These are phyloP conservation scores for Eupithecia subfuscata DNA, from an alignment of 2,888 invertebrate species.

Conservation along the genomic window DNA sequence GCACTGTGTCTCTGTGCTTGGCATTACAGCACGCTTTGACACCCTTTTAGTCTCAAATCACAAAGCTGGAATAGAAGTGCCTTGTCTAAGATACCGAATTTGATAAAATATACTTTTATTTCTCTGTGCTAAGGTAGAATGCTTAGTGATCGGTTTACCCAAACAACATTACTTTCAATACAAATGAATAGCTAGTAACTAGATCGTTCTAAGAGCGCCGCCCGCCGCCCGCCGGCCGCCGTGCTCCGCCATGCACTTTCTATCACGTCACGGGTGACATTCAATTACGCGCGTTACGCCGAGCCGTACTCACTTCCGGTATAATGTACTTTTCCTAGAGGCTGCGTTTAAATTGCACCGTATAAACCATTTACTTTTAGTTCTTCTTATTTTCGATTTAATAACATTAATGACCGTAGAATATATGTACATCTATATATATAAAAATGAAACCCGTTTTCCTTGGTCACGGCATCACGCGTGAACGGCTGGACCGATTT, in stretches of 20 bases:
- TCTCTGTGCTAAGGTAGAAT: not conserved
- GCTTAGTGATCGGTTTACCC: not conserved
- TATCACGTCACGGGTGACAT: not conserved
- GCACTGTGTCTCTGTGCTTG: not conserved
- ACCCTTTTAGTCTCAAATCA: not conserved
- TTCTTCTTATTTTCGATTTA: not conserved
- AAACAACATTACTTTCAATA: not conserved
- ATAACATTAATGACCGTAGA: too few relatives aligned
- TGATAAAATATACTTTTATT: not conserved
- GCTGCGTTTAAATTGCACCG: not conserved
- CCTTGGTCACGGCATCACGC: too few relatives aligned
- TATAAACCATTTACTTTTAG: not conserved
- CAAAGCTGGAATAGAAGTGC: not conserved
- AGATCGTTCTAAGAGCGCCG: not conserved
- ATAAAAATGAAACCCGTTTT: too few relatives aligned
- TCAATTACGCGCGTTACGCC: slow-evolving; percentile 4
- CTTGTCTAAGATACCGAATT: not conserved
- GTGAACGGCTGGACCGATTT: too few relatives aligned
- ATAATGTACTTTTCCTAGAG: not conserved
- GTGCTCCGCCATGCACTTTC: not conserved
- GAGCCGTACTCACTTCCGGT: not conserved
- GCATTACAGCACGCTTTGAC: not conserved
- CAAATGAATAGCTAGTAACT: not conserved
- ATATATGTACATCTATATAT: too few relatives aligned
- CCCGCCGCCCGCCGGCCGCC: too few relatives aligned